These are phyloP conservation scores for Cephus sareptanus DNA, from an alignment of 2,888 invertebrate species.

Conservation along the genomic window DNA sequence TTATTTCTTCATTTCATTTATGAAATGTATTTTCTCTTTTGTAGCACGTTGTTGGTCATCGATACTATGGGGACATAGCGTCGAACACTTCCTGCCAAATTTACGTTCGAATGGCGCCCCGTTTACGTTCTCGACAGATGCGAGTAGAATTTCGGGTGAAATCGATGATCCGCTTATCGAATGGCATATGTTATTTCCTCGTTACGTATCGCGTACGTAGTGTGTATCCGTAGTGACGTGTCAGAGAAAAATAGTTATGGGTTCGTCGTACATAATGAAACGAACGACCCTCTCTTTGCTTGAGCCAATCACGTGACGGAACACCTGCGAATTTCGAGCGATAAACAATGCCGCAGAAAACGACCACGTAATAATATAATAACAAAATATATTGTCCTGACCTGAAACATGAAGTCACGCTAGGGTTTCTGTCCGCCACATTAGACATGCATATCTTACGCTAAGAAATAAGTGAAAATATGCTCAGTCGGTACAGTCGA, in stretches of 20 bases:
- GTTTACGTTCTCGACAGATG: conserved; percentile 33
- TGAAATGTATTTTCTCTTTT: neutral
- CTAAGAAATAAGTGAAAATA: conserved; percentile 11
- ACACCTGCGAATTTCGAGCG: neutral
- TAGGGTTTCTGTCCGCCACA: conserved; percentile 48
- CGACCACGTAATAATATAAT: conserved; percentile 54
- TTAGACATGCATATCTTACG: conserved; percentile 44
- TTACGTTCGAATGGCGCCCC: neutral
- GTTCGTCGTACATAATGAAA: neutral
- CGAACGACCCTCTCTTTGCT: neutral
- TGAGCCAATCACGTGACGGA: neutral
- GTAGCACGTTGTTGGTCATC: neutral
- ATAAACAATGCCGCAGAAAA: neutral
- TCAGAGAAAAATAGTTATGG: neutral
- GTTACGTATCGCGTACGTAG: neutral
- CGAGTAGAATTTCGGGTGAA: conserved; percentile 46
- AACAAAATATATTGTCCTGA: conserved; percentile 60
- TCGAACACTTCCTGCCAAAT: neutral
- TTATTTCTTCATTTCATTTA: too few species aligned
- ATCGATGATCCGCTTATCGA: conserved; percentile 48
- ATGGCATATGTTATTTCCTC: conserved; percentile 46
- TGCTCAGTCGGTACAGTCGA: neutral
- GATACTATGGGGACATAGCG: neutral
- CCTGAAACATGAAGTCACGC: conserved; percentile 62
- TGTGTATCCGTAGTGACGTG: neutral